These are phyloP conservation scores for Taurulus bubalis DNA, from an alignment of 2,113 vertebrate genomes.

Conservation along the genomic window DNA sequence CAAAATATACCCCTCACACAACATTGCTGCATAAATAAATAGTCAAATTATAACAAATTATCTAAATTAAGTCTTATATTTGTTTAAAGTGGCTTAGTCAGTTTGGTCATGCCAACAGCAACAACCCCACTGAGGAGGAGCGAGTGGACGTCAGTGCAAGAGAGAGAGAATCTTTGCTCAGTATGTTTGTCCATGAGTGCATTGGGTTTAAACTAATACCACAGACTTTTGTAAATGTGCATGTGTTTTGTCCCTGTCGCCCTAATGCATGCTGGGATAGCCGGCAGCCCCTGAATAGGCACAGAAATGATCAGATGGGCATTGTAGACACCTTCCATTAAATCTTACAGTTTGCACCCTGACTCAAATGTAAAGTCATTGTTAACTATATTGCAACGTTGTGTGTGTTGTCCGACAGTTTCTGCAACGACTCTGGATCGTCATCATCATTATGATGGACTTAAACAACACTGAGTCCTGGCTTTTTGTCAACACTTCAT, in stretches of 20 bases:
- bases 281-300: not conserved
- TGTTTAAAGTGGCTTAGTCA: conserved; percentile 29
- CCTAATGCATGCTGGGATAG: conserved; percentile 8
- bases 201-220: not conserved
- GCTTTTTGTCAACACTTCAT: conserved; percentile 71
- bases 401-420: conserved; percentile 47
- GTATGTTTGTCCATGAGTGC: not conserved
- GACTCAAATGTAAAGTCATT: not conserved
- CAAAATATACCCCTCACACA: not conserved
- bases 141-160: not conserved
- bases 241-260: not conserved
- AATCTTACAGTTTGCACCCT: not conserved
- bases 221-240: not conserved
- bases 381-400: not conserved
- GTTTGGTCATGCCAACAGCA: conserved; percentile 55
- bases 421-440: not conserved
- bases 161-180: not conserved
- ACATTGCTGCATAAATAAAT: conserved; percentile 45
- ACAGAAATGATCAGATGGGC: not conserved
- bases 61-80: conserved; percentile 36
- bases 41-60: conserved; percentile 30
- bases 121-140: conserved; percentile 31
- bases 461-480: conserved; percentile 66
- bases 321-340: not conserved
- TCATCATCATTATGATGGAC: conserved; percentile 44